phyloP scores from a whole-genome alignment of 2,888 invertebrate genomes.

The Sinohyriopsis cumingii region DNA sequence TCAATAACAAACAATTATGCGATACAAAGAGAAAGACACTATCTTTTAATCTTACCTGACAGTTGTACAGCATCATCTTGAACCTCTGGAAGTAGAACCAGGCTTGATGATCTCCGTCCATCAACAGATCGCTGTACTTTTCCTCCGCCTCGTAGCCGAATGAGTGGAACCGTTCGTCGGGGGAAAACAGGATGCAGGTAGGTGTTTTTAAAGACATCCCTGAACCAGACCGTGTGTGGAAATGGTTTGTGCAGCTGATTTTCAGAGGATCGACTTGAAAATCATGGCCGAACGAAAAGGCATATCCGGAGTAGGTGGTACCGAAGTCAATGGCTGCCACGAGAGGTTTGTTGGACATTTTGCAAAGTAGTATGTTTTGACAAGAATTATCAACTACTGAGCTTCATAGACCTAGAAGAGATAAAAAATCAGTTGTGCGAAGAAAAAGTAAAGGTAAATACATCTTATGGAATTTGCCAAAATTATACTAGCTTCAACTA shows the following conservation, averaged over 20 bases:
- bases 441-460: too few relatives aligned
- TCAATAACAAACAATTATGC: too few relatives aligned
- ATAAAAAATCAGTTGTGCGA: too few relatives aligned
- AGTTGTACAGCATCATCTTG: slow-evolving; percentile 7
- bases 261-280: background rate
- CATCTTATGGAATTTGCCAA: too few relatives aligned
- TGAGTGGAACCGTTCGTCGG: background rate
- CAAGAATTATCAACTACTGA: too few relatives aligned
- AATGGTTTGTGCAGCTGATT: background rate
- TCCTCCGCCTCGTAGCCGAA: slow-evolving; percentile 10
- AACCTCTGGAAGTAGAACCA: slow-evolving; percentile 10
- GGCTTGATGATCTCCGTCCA: background rate
- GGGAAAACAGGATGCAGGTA: slow-evolving; percentile 2
- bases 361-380: too few relatives aligned
- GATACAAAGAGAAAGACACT: too few relatives aligned
- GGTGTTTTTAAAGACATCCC: slow-evolving; percentile 1
- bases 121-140: background rate
- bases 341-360: too few relatives aligned
- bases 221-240: background rate
- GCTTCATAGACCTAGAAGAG: too few relatives aligned
- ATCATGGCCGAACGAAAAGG: background rate
- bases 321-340: too few relatives aligned
- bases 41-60: slow-evolving; percentile 1
- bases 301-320: too few relatives aligned
- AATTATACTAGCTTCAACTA: too few relatives aligned